phyloP scores from a whole-genome alignment of 2,113 vertebrate genomes.

The Platysteira castanea region DNA sequence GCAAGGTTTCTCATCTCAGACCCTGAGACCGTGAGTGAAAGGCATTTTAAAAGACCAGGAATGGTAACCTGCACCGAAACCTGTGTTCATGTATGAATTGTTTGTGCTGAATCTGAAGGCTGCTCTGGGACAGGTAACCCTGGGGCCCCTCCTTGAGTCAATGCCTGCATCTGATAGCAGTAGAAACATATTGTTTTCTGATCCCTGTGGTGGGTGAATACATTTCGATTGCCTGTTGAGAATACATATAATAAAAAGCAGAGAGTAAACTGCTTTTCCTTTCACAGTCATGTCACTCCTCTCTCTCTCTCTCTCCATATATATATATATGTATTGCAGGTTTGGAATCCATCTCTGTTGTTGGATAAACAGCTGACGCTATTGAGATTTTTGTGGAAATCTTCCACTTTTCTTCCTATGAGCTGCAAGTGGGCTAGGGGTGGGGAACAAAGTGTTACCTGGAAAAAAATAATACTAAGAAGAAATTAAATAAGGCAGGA shows the following conservation, averaged over 20 bases:
- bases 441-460: neutral
- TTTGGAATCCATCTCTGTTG: neutral
- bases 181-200: neutral
- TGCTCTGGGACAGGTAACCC: neutral
- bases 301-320: neutral
- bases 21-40: neutral
- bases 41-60: neutral
- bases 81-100: neutral
- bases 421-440: fast-evolving
- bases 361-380: neutral
- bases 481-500: neutral
- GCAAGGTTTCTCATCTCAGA: neutral
- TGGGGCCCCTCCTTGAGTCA: neutral
- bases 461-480: neutral
- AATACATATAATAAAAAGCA: constrained; percentile 6
- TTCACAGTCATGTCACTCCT: neutral
- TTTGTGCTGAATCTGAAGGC: neutral
- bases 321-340: neutral
- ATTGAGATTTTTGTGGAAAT: neutral
- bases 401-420: neutral
- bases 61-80: neutral
- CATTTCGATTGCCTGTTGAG: constrained; percentile 3
- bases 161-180: neutral
- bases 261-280: neutral
- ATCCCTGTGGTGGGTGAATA: neutral